Base-by-base conservation (phyloP, 2,113 vertebrate genomes). In the Rostratula benghalensis region DNA sequence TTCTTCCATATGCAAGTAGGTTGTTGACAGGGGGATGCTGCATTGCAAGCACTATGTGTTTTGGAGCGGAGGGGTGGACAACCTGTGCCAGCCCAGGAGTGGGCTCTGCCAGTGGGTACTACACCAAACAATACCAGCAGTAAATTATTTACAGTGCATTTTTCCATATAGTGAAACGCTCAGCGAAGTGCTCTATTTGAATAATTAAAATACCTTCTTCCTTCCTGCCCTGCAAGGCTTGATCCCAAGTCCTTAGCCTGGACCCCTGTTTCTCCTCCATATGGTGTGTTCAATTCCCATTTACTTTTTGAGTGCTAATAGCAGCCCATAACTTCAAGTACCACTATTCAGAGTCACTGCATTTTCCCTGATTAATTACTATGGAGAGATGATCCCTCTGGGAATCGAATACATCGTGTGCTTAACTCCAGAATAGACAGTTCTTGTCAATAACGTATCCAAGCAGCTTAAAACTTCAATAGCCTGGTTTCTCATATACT, bases 301-400 rank as follows among this genome's bases (percentile, higher is more conserved):
- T 70, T 61, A 8, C 19, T 80, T 76, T 76, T 74, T 9, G 3
- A 91, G 89, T 35, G 73, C 89, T 89, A 85, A 93, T 31, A 94
- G 75, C 3, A 12, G 51, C 63, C 76, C 73, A 48, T 86, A 94
- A 79, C 75, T 93, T 89, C 73, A 87, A 79, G 87, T 41, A 57
- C 65, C 17, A 6, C 78, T 87, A 73, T 93, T 97, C 45, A 95
- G 78, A 88, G 76, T 37, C 86, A 64, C 56, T 71, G 81, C 89
- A 60, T 93, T 77, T 93, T 91, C 78, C 31, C 74, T 74, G 45
- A 89, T 84, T 68, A 87, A 89, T 97, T 95, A 95, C 79, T 51
- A 83, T 30, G 59, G 68, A 90, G 7, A 84, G 78, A 85, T 57
- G 87, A 93, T 91, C 60, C 84, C 45, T 73, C 68, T 69, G 31